A percentile compares a stretch with the other conserved stretches of the same genome.
Evolutionary conservation across 2,888 invertebrate species (phyloP).

Genomic region (Odontomyia ornata): DNA sequence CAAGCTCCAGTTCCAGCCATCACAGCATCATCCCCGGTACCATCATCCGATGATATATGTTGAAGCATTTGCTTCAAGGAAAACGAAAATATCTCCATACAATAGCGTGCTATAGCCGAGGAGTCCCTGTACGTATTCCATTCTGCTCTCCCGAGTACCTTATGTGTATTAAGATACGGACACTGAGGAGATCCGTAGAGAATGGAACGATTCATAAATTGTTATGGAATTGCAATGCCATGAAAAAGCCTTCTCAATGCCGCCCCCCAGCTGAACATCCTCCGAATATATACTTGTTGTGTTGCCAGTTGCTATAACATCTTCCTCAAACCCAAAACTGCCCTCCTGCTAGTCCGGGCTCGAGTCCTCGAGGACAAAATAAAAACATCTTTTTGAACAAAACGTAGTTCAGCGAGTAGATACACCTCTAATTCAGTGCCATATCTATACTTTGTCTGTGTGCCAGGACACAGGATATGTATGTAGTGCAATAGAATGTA

Average conservation of each 20-base stretch:
- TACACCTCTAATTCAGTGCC: conserved; percentile 43
- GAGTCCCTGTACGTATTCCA: neutral
- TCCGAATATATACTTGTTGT: conserved; percentile 11
- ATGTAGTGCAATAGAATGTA: conserved; percentile 6
- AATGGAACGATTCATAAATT: too few species aligned
- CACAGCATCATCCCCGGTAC: neutral
- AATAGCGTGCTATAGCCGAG: neutral
- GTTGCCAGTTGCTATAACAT: neutral
- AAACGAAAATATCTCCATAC: conserved; percentile 33
- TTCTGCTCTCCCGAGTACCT: conserved; percentile 7
- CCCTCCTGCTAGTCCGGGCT: neutral
- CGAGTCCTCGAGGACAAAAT: conserved; percentile 33
- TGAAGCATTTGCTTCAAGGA: conserved; percentile 39
- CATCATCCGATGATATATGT: conserved; percentile 10
- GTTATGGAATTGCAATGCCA: conserved; percentile 38
- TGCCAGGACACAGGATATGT: neutral
- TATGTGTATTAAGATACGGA: conserved; percentile 34
- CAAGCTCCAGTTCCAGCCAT: neutral
- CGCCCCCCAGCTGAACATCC: neutral
- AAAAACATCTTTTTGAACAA: conserved; percentile 41
- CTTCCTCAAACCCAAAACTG: neutral
- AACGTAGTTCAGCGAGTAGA: conserved; percentile 11
- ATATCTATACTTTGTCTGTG: conserved; percentile 44
- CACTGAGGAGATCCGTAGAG: conserved; percentile 26
- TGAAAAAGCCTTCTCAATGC: neutral